Conservation (phyloP, 2,113 vertebrate species). For the Eonycteris spelaea region DNA sequence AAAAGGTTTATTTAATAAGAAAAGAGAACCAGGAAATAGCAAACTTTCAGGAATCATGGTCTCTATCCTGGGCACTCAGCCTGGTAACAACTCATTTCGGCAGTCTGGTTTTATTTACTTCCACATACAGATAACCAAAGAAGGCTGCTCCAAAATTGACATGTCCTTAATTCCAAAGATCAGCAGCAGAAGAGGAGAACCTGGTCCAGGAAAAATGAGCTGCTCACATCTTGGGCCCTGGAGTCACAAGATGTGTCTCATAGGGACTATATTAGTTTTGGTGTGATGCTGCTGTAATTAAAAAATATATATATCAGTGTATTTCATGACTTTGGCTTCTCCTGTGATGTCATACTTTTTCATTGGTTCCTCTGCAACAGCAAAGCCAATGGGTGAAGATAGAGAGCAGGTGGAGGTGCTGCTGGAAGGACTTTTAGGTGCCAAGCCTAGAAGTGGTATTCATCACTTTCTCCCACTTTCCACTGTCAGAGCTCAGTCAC, state of each 20-base stretch:
- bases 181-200: not conserved
- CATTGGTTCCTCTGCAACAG: not conserved
- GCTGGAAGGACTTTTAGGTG: not conserved
- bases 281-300: not conserved
- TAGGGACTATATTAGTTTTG: not conserved
- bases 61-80: not conserved
- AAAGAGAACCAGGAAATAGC: not conserved
- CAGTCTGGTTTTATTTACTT: not conserved
- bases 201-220: not conserved
- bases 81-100: not conserved
- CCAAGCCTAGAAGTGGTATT: not conserved
- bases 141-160: not conserved
- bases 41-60: not conserved
- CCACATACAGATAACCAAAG: not conserved
- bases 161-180: not conserved
- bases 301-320: not conserved
- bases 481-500: not conserved
- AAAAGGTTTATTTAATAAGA: not conserved
- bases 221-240: not conserved
- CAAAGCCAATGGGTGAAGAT: not conserved
- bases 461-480: not conserved
- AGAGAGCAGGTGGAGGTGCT: not conserved
- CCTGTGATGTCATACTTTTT: not conserved
- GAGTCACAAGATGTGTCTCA: not conserved
- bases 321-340: not conserved